Base-by-base conservation (phyloP, 2,797 vertebrate species). In the Rhyacichthys aspro region DNA sequence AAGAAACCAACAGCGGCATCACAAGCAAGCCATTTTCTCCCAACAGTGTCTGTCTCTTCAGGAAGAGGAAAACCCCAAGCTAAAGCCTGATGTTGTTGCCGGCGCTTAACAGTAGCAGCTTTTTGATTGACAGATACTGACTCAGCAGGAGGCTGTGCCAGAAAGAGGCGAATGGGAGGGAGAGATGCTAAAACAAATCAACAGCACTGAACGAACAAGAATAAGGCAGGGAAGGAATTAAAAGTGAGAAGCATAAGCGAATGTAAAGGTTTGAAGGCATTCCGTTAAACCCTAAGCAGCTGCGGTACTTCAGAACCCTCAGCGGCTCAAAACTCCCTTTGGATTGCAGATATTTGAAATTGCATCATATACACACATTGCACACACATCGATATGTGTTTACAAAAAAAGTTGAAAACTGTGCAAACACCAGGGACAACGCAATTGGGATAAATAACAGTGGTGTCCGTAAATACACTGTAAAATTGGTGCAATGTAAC, bases 41-140 rank as follows among this genome's bases (percentile, higher is more conserved):
- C 44, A 42, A 52, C 9, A 7, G 18, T 47, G 54, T 61, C 46
- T 34, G 47, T 79, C 70, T 55, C 46, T 67, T 59, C 47, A 36
- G 50, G 46, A 71, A 59, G 32, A 59, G 50, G 44, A 72, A 69
- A 73, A 74, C 58, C 9, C 16, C 0, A 1, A 53, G 57, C 49
- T 63, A 36, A 15, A 74, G 63, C 67, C 67, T 66, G 66, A 56
- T 75, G 61, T 63, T 82, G 59, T 43, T 69, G 70, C 53, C 16
- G 14, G 46, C 63, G 50, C 70, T 72, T 68, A 81, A 72, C 77
- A 72, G 60, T 50, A 59, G 48, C 17, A 1, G 50, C 36, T 43
- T 68, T 64, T 82, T 85, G 76, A 84, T 57, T 82, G 75, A 76
- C 79, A 82, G 52, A 64, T 61, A 68, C 64, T 52, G 75, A 82